phyloP scores from a whole-genome alignment of 2,888 invertebrate species.

The Ferdinandea cuprea region DNA sequence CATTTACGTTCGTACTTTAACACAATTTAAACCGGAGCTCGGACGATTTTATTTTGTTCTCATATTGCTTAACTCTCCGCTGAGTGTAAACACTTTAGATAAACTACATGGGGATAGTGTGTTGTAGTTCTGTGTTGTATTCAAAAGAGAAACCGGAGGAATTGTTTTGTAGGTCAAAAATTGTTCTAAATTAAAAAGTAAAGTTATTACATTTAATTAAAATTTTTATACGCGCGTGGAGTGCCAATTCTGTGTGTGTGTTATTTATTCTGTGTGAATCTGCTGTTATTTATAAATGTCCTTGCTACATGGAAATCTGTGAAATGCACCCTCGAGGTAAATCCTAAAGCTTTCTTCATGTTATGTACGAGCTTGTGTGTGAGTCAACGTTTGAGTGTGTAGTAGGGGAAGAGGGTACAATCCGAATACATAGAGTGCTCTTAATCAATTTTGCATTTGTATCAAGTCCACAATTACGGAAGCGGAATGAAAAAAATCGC shows the following conservation, averaged over 20 bases:
- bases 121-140: neutral
- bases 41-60: conserved; percentile 24
- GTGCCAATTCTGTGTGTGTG: conserved; percentile 9
- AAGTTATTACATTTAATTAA: conserved; percentile 22
- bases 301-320: conserved; percentile 56
- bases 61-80: neutral
- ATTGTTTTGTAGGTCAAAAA: conserved; percentile 43
- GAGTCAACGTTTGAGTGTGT: neutral
- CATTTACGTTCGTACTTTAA: conserved; percentile 64
- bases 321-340: conserved; percentile 69
- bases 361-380: conserved; percentile 4
- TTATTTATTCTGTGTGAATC: conserved; percentile 46
- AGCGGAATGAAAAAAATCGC: conserved; percentile 30
- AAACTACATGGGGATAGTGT: neutral
- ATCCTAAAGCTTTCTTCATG: conserved; percentile 31
- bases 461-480: conserved; percentile 47
- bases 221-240: conserved; percentile 15
- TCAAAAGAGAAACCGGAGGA: neutral
- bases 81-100: conserved; percentile 32
- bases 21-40: conserved; percentile 61
- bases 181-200: conserved; percentile 3
- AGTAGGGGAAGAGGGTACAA: conserved; percentile 4
- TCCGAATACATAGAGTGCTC: conserved; percentile 46
- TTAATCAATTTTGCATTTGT: conserved; percentile 59
- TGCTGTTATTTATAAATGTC: conserved; percentile 55